Conservation (phyloP, 2,113 vertebrate species). For the Microtus montanus region DNA sequence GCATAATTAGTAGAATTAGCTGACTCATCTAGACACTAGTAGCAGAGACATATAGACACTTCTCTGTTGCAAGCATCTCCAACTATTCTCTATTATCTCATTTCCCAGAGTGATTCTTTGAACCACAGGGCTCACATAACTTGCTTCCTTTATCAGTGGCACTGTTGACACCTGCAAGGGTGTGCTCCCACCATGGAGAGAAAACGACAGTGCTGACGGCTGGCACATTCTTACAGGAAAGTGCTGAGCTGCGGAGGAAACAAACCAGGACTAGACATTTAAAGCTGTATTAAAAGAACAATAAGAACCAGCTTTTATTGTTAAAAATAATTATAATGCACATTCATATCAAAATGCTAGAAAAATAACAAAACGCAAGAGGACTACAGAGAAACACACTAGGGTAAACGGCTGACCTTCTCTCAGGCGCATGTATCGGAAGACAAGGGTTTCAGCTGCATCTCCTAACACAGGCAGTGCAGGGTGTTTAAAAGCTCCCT, state of each 20-base stretch:
- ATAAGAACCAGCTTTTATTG: not conserved
- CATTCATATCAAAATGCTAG: not conserved
- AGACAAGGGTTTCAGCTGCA: not conserved
- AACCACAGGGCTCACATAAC: not conserved
- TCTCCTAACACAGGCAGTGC: not conserved
- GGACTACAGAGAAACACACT: not conserved
- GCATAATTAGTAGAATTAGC: not conserved
- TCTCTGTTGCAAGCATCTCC: not conserved
- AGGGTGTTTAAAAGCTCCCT: not conserved
- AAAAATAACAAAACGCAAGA: not conserved
- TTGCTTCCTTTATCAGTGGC: slow-evolving; percentile 3
- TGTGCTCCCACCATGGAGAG: not conserved
- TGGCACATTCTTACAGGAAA: not conserved
- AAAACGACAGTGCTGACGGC: not conserved
- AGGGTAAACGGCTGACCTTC: not conserved
- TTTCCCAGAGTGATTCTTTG: not conserved
- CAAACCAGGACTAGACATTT: not conserved
- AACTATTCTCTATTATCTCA: not conserved
- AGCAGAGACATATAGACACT: not conserved
- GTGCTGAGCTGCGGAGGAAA: not conserved
- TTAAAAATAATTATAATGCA: slow-evolving; percentile 22
- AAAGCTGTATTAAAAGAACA: not conserved
- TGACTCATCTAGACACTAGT: no score
- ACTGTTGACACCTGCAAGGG: not conserved
- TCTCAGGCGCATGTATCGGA: not conserved